These are phyloP conservation scores for Eucidaris tribuloides DNA, from an alignment of 35 echinoderm and acorn worm species.

Conservation along the genomic window DNA sequence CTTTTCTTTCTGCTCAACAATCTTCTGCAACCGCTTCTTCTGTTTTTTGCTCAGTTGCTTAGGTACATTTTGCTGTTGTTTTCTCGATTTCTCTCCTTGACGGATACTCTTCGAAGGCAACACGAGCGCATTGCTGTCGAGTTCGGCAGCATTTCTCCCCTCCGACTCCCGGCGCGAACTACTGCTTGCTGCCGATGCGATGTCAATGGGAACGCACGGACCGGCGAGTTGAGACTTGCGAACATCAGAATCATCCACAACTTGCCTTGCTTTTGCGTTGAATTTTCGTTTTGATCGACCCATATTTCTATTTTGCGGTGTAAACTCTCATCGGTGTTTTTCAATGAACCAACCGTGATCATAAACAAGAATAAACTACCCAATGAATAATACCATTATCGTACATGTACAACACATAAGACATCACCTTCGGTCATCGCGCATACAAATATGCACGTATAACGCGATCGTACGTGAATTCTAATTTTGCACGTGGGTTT, in stretches of 20 bases:
- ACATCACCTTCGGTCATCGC: too few relatives aligned
- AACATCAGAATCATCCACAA: conserved; percentile 49
- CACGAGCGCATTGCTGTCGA: conserved; percentile 77
- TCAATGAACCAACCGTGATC: too few relatives aligned
- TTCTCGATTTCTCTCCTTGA: conserved; percentile 25
- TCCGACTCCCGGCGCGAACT: background rate
- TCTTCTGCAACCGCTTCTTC: conserved; percentile 76
- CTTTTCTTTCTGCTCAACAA: conserved; percentile 88
- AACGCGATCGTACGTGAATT: too few relatives aligned
- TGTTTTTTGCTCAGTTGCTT: conserved; percentile 92
- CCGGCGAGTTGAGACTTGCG: background rate
- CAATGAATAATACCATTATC: too few relatives aligned
- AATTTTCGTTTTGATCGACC: conserved; percentile 67
- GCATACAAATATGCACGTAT: too few relatives aligned
- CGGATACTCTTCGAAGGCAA: conserved; percentile 60
- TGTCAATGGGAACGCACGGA: conserved; percentile 41
- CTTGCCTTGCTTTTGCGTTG: conserved; percentile 68
- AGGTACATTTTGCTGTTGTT: conserved; percentile 9
- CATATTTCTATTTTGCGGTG: conserved; percentile 33
- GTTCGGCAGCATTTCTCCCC: conserved; percentile 7
- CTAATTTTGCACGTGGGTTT: too few relatives aligned
- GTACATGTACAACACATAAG: too few relatives aligned
- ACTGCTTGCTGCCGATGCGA: conserved; percentile 6
- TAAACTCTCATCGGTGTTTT: background rate
- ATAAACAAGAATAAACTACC: too few relatives aligned